phyloP scores from a whole-genome alignment of 2,113 vertebrate genomes.

The Serinus canaria region DNA sequence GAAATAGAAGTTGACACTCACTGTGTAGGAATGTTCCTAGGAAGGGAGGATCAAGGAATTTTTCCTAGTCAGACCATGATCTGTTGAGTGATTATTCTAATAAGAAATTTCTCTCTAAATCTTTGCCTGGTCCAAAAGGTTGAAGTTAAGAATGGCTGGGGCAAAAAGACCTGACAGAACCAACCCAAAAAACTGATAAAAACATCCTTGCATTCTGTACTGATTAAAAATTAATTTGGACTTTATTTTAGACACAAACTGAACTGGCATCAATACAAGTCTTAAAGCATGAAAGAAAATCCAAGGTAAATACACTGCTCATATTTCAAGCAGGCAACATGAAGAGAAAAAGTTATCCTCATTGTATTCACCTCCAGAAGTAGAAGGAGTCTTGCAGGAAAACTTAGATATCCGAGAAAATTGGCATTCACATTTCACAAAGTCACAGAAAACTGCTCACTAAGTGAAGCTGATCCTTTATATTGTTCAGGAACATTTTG shows the following conservation, averaged over 20 bases:
- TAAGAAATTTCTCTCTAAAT: background rate
- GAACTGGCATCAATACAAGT: background rate
- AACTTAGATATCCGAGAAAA: background rate
- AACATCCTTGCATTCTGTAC: background rate
- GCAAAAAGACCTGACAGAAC: background rate
- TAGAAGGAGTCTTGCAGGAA: background rate
- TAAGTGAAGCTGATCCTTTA: background rate
- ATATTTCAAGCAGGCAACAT: background rate
- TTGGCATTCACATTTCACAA: background rate
- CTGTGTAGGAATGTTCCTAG: background rate
- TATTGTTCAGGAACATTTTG: background rate
- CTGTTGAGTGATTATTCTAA: background rate
- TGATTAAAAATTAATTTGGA: background rate
- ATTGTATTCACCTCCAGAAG: background rate
- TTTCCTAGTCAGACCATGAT: background rate
- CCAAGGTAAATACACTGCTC: background rate
- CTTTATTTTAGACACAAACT: background rate
- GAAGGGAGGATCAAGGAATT: conserved; percentile 29
- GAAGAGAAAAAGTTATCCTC: background rate
- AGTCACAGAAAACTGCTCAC: background rate
- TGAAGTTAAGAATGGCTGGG: background rate
- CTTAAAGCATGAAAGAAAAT: background rate
- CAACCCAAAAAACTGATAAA: background rate
- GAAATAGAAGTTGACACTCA: conserved; percentile 15
- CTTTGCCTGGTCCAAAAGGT: background rate